Conservation (phyloP, 1,140 invertebrate genomes). For the Psilanteris sp. region DNA sequence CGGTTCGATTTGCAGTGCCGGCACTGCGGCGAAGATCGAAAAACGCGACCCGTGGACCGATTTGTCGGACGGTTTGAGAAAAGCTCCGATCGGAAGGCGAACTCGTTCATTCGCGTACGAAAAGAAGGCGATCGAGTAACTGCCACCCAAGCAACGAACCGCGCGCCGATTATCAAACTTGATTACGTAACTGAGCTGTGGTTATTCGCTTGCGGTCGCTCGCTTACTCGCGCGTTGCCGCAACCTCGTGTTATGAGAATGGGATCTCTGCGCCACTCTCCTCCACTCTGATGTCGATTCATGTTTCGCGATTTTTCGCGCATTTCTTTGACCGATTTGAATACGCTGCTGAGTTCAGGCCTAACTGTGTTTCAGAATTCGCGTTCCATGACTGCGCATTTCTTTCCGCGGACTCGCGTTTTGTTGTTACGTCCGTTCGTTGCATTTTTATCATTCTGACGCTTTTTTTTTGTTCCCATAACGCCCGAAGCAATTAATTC, state of each 20-base stretch:
- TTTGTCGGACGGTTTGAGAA: no score
- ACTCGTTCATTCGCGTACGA: conserved; percentile 2
- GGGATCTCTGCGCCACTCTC: conserved; percentile 59
- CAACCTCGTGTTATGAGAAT: conserved; percentile 64
- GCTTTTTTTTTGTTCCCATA: no score
- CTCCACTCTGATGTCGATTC: conserved; percentile 30
- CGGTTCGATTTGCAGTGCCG: no score
- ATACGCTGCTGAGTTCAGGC: conserved; percentile 8
- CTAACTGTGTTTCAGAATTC: conserved; percentile 10
- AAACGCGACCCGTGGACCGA: no score
- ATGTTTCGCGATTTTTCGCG: conserved; percentile 56
- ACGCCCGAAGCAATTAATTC: no score
- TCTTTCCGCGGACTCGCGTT: no score
- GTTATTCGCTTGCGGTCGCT: conserved; percentile 64
- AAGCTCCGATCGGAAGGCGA: conserved; percentile 1
- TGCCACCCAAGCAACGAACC: conserved; percentile 50
- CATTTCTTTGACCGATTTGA: conserved; percentile 47
- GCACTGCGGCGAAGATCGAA: no score
- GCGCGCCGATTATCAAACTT: conserved; percentile 70
- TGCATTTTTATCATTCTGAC: no score
- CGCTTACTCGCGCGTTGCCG: conserved; percentile 59
- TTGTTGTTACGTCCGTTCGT: no score
- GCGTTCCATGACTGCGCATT: conserved; percentile 12
- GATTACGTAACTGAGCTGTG: conserved; percentile 67
- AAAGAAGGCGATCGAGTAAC: conserved; percentile 22